Base-by-base conservation (phyloP, 2,113 vertebrate genomes). In the Muscicapa adusta region DNA sequence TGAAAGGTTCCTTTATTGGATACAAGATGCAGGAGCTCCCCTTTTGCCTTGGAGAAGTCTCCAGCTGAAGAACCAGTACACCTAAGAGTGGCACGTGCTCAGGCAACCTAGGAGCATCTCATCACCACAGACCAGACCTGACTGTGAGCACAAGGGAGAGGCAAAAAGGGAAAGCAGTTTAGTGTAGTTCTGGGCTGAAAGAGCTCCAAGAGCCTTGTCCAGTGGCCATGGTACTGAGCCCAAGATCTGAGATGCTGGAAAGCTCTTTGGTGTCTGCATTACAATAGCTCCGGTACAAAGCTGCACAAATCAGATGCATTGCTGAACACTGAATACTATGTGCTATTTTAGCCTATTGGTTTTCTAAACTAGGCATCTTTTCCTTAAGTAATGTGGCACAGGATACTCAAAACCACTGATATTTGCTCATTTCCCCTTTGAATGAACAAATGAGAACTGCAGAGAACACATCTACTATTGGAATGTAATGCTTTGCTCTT, bases 11-110 rank as follows among this genome's bases (percentile, higher is more conserved):
- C 87, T 95, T 80, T 48, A 89, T 62, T 0, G 51, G 89, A 83
- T 7, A 88, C 34, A 65, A 88, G 85, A 66, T 50, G 74, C 58
- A 83, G 53, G 91, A 93, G 88, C 28, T 91, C 74, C 92, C 93
- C 91, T 85, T 91, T 23, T 70, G 89, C 79, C 85, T 85, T 45
- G 79, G 88, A 91, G 89, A 78, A 91, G 67, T 34, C 93, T 88
- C 89, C 82, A 91, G 72, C 5, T 70, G 92, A 88, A 95, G 90
- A 74, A 91, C 34, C 87, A 92, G 78, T 18, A 82, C 78, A 85
- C 42, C 77, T 42, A 50, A 0, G 2, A 90, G 60, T 9, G 3
- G 34, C 50, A 31, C 1, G 9, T 10, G 75, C 82, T 85, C 85
- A 74, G 38, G 72, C 51, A 85, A 91, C 88, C 7, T 8, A 4